These are phyloP conservation scores for Tylochromis polylepis DNA, from an alignment of 2,113 vertebrate genomes.

Conservation along the genomic window DNA sequence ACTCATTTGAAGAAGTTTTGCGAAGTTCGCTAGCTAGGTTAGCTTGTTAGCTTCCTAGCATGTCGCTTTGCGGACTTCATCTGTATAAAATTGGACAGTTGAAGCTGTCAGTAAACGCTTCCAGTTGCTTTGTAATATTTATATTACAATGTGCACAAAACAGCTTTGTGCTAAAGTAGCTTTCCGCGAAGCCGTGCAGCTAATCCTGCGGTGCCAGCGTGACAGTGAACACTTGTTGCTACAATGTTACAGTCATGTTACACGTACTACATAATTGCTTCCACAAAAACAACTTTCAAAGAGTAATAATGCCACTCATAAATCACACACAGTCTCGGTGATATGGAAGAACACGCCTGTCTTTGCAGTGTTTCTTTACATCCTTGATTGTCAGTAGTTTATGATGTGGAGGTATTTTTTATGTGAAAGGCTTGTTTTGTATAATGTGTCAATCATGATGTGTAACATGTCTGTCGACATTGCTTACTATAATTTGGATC, in stretches of 20 bases:
- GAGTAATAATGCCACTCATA: too few relatives aligned
- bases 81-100: background rate
- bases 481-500: background rate
- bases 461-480: background rate
- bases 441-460: background rate
- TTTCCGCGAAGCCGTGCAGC: background rate
- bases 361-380: background rate
- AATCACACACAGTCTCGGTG: background rate
- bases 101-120: background rate
- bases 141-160: too few relatives aligned
- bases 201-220: background rate
- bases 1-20: slow-evolving; percentile 26
- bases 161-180: background rate
- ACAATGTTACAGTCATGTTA: background rate
- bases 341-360: background rate
- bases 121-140: background rate
- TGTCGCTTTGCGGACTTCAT: slow-evolving; percentile 20
- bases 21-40: slow-evolving; percentile 53
- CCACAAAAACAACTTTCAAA: background rate
- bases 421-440: background rate
- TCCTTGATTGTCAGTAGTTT: background rate
- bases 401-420: background rate
- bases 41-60: slow-evolving; percentile 51
- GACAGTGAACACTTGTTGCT: background rate
- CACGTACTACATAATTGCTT: background rate